phyloP scores from a whole-genome alignment of 2,888 invertebrate genomes.

The Melieria picta region DNA sequence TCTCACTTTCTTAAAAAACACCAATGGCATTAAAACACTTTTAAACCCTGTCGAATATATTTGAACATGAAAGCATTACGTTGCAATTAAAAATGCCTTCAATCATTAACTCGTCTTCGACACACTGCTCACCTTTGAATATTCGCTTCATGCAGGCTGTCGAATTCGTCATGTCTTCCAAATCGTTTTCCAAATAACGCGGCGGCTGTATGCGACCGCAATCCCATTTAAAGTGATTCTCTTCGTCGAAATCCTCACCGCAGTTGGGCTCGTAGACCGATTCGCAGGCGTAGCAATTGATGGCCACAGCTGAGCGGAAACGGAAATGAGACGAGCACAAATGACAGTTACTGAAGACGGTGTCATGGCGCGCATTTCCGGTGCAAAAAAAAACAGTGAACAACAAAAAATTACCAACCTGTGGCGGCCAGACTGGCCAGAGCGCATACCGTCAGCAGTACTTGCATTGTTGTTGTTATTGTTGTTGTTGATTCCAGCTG shows the following conservation, averaged over 20 bases:
- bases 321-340: background rate
- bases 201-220: slow-evolving; percentile 58
- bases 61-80: background rate
- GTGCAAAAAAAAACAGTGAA: background rate
- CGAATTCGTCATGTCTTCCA: slow-evolving; percentile 52
- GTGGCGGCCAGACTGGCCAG: slow-evolving; percentile 17
- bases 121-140: slow-evolving; percentile 55
- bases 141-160: slow-evolving; percentile 61
- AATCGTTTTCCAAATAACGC: slow-evolving; percentile 55
- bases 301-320: slow-evolving; percentile 52
- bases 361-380: background rate
- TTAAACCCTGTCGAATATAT: background rate
- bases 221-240: slow-evolving; percentile 58
- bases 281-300: slow-evolving; percentile 63
- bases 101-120: background rate
- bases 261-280: slow-evolving; percentile 55
- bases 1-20: too few relatives aligned
- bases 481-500: too few relatives aligned
- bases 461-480: too few relatives aligned
- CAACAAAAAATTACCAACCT: slow-evolving; percentile 30
- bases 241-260: slow-evolving; percentile 57
- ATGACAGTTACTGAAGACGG: background rate
- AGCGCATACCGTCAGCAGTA: background rate
- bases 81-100: background rate
- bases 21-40: background rate